Conservation (phyloP, 2,797 vertebrate genomes). For the Takifugu rubripes region DNA sequence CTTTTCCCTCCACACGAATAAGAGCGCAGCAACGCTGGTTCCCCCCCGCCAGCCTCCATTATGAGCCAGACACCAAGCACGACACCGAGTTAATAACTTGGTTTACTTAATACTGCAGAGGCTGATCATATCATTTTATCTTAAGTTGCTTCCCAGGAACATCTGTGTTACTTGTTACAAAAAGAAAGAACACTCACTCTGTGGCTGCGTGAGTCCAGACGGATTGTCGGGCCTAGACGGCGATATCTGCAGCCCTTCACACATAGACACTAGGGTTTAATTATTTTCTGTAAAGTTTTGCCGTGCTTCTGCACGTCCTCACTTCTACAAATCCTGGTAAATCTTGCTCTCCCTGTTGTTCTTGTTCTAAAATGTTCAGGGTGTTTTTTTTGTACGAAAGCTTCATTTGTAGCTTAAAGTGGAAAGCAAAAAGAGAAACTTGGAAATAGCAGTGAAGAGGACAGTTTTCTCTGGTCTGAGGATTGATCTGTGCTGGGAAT, state of each 20-base stretch:
- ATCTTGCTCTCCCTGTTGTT: slow-evolving; percentile 12
- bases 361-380: background rate
- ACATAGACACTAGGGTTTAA: no score
- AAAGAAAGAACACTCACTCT: no score
- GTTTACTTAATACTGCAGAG: no score
- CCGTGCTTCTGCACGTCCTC: slow-evolving; percentile 5
- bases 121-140: no score
- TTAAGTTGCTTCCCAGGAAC: no score
- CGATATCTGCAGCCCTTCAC: no score
- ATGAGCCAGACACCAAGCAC: slow-evolving; percentile 16
- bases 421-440: slow-evolving; percentile 31
- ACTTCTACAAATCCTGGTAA: slow-evolving; percentile 12
- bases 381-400: slow-evolving; percentile 17
- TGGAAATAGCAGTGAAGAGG: slow-evolving; percentile 25
- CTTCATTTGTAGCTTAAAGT: slow-evolving; percentile 11
- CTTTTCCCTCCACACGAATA: slow-evolving; percentile 15
- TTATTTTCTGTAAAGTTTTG: no score
- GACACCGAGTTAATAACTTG: background rate
- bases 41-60: slow-evolving; percentile 14
- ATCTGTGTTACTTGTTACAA: no score
- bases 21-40: slow-evolving; percentile 27
- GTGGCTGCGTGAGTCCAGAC: no score
- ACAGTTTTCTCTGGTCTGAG: slow-evolving; percentile 19
- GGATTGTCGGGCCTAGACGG: no score
- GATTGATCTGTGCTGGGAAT: slow-evolving; percentile 38